Evolutionary conservation across 2,113 vertebrate species (phyloP), one percentile per base, ranked within the genome.

Genomic region (Limnothrissa miodon): DNA sequence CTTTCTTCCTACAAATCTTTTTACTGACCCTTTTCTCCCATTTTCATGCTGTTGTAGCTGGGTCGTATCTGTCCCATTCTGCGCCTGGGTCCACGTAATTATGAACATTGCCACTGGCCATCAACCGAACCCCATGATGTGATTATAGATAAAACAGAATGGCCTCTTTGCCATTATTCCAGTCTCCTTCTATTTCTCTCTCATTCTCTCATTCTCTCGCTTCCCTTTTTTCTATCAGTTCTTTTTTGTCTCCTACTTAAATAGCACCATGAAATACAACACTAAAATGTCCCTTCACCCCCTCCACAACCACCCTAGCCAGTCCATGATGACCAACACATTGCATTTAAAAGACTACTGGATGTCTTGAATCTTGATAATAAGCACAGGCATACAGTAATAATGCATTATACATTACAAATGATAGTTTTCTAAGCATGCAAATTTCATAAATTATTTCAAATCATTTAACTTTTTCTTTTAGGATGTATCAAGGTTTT

Each of bases 61-160:
- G 15, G 46, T 48, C 1, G 15, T 48, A 48, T 48, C 10, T 15
- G 5, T 59, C 17, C 7, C 21, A 59, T 59, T 59, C 21, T 59
- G 56, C 17, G 46, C 11, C 46, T 70, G 62, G 89, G 87, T 83
- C 46, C 86, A 86, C 88, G 84, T 74, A 92, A 92, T 89, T 87
- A 93, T 89, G 89, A 87, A 87, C 87, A 91, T 88, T 90, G 92
- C 85, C 44, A 88, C 78, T 80, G 80, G 70, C 78, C 82, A 79
- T 29, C 56, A 81, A 79, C 74, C 82, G 66, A 45, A 33, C 78
- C 42, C 51, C 39, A 86, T 81, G 51, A 85, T 87, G 92, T 91
- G 90, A 91, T 84, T 86, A 90, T 81, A 79, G 87, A 90, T 94
- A 92, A 91, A 84, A 74, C 87, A 86, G 80, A 91, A 91, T 93